Evolutionary conservation across 2,113 vertebrate species (phyloP), one percentile per base, ranked within the genome.

Genomic region (Sapayoa aenigma): DNA sequence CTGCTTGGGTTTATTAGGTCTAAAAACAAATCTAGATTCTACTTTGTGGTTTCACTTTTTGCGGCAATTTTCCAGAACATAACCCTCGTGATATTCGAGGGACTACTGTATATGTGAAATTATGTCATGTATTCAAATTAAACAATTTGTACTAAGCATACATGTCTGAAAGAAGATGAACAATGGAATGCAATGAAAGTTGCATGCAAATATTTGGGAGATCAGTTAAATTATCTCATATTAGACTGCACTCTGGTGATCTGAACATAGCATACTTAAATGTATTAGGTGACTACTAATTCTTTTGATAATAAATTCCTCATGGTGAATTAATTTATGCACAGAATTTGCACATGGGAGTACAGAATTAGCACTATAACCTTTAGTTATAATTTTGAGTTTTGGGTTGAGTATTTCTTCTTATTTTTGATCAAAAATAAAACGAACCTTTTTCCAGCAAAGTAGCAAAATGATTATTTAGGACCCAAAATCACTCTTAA

Each of bases 71-170:
- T n/a, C n/a, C n/a, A n/a, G n/a, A n/a, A n/a, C n/a, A n/a, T n/a
- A n/a, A n/a, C n/a, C n/a, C n/a, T n/a, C n/a, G n/a, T n/a, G n/a
- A n/a, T n/a, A n/a, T n/a, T n/a, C n/a, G n/a, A n/a, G n/a, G n/a
- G n/a, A n/a, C n/a, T n/a, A n/a, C n/a, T n/a, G n/a, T n/a, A 44
- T 17, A 67, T 22, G 8, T 62, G 60, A 85, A 84, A 88, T 72
- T 59, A 66, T 4, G 2, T 25, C 37, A 80, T 14, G 5, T 67
- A 17, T n/a, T 21, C 39, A 80, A 75, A 73, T n/a, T 37, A 80
- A 10, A 27, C 31, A 49, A 20, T 9, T 44, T 0, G 0, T 52
- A 16, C 12, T 49, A 65, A 68, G 4, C 47, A 3, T 18, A 56
- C 15, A 65, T 2, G 42, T 35, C 14, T 33, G 22, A 83, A 92